These are phyloP conservation scores for Pammene fasciana DNA, from an alignment of 2,888 invertebrate genomes.

Conservation along the genomic window DNA sequence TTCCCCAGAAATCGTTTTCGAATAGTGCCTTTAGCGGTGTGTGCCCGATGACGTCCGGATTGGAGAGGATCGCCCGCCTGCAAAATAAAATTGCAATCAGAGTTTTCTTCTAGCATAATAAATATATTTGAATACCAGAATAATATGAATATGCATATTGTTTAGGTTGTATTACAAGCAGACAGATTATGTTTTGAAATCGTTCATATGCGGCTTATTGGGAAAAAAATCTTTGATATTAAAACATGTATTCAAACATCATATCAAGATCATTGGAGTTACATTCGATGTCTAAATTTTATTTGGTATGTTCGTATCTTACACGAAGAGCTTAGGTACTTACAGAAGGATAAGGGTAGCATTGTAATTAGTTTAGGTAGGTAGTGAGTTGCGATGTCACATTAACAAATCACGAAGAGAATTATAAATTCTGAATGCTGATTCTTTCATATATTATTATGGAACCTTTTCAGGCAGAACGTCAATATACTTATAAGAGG, in stretches of 20 bases:
- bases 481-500: constrained; percentile 17
- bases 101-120: constrained; percentile 38
- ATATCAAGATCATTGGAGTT: no score
- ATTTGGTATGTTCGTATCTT: no score
- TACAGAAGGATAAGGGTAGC: no score
- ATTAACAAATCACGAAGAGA: no score
- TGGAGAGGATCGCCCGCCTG: constrained; percentile 98
- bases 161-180: neutral
- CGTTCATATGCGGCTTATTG: neutral
- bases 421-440: no score
- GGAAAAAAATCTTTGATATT: neutral
- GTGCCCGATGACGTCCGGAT: constrained; percentile 94
- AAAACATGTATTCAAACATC: no score
- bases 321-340: no score
- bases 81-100: constrained; percentile 62
- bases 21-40: constrained; percentile 92
- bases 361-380: no score
- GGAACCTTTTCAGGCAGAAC: neutral
- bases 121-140: constrained; percentile 1
- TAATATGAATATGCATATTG: neutral
- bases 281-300: no score
- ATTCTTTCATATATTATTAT: neutral
- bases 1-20: constrained; percentile 99
- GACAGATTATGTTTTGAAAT: neutral
- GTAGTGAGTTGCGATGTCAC: no score